Evolutionary conservation across 2,797 vertebrate species (phyloP).

Genomic region (Acrossocheilus wenchowensis): DNA sequence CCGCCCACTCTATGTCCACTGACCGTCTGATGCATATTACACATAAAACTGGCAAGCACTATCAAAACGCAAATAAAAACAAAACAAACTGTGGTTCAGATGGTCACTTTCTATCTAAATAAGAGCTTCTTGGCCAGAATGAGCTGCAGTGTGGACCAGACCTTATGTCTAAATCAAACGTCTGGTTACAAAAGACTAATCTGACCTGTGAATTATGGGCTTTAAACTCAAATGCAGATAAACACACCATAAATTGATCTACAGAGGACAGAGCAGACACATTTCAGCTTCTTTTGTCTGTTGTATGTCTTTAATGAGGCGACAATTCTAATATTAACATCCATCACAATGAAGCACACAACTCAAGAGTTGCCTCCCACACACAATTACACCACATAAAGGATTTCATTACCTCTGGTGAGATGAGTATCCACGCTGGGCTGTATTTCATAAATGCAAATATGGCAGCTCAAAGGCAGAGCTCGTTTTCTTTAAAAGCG

Average conservation of each 20-base stretch:
- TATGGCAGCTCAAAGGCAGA: conserved; percentile 51
- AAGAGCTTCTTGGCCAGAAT: background rate
- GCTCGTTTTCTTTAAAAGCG: conserved; percentile 49
- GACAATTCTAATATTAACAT: conserved; percentile 55
- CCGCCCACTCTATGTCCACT: background rate
- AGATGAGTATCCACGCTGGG: conserved; percentile 61
- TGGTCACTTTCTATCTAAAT: background rate
- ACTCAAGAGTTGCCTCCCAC: conserved; percentile 56
- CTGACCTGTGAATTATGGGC: background rate
- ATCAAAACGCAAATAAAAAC: background rate
- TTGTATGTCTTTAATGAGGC: conserved; percentile 61
- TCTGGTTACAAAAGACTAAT: background rate
- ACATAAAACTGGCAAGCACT: background rate
- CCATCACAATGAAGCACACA: conserved; percentile 57
- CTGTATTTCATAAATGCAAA: conserved; percentile 66
- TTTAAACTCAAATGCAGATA: background rate
- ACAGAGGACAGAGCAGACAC: background rate
- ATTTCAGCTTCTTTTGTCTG: conserved; percentile 44
- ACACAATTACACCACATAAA: conserved; percentile 66
- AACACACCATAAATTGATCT: background rate
- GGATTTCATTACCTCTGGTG: conserved; percentile 68
- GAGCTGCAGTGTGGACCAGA: background rate
- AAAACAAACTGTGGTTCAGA: background rate
- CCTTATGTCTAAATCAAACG: background rate
- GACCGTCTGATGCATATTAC: background rate